Percentiles rank a stretch among this genome's conserved stretches.
These are phyloP conservation scores for Antennarius maculatus DNA, from an alignment of 2,797 vertebrate genomes.

Conservation along the genomic window DNA sequence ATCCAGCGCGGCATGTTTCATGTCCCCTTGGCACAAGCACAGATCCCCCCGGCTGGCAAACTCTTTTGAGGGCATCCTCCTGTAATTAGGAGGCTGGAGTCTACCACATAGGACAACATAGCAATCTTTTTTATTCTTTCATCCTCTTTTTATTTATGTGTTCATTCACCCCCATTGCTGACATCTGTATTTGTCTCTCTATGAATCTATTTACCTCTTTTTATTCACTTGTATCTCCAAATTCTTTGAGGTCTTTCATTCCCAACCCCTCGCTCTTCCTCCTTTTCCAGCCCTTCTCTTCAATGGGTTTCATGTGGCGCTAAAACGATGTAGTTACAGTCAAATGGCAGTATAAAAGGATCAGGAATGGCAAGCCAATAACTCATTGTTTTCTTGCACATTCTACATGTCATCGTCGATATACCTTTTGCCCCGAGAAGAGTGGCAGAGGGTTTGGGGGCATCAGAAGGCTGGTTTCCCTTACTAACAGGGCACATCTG, in stretches of 20 bases:
- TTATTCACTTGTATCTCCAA: constrained; percentile 2
- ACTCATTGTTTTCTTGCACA: not conserved
- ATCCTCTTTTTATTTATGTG: constrained; percentile 28
- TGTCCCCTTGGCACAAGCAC: constrained; percentile 83
- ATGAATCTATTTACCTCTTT: constrained; percentile 17
- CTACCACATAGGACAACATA: constrained; percentile 69
- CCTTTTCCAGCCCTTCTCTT: constrained; percentile 18
- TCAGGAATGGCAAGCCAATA: not conserved
- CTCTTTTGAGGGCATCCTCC: constrained; percentile 85
- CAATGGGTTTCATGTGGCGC: not conserved
- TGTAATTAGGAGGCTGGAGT: constrained; percentile 86
- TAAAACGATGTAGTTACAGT: not conserved
- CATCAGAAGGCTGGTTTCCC: constrained; percentile 69
- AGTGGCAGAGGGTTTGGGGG: constrained; percentile 56
- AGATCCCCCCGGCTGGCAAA: constrained; percentile 82
- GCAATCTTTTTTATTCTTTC: constrained; percentile 42
- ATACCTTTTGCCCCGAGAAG: constrained; percentile 32
- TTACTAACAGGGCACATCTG: constrained; percentile 80
- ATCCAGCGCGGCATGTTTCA: constrained; percentile 83
- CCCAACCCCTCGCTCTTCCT: constrained; percentile 10
- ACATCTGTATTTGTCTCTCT: constrained; percentile 38
- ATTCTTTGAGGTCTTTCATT: constrained; percentile 56
- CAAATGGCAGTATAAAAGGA: not conserved
- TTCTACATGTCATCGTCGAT: constrained; percentile 17
- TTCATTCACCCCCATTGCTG: constrained; percentile 36